Conservation (phyloP, 2,113 vertebrate genomes). For the Camelus dromedarius region DNA sequence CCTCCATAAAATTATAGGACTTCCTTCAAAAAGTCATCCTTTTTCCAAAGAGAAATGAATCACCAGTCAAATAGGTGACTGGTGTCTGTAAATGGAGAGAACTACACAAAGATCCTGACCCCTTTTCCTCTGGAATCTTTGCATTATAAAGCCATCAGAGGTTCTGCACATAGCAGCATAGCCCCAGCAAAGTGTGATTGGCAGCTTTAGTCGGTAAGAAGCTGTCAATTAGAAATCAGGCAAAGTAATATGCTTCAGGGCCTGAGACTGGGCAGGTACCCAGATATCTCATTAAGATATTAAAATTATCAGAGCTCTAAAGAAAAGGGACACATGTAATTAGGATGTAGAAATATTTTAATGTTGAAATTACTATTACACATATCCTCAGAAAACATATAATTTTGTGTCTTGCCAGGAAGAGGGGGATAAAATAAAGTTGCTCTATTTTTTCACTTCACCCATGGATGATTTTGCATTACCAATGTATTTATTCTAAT, state of each 20-base stretch:
- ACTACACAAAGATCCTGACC: background rate
- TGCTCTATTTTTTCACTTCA: background rate
- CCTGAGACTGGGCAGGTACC: background rate
- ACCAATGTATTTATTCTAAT: conserved; percentile 20
- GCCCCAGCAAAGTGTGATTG: background rate
- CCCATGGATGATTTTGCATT: background rate
- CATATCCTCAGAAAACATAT: background rate
- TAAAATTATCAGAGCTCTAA: background rate
- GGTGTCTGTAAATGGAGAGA: background rate
- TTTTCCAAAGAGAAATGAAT: conserved; percentile 10
- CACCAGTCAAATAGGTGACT: background rate
- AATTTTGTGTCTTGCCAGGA: background rate
- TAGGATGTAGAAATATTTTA: background rate
- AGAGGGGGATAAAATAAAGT: background rate
- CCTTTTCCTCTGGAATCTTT: background rate
- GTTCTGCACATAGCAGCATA: background rate
- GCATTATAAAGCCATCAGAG: background rate
- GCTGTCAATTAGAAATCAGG: background rate
- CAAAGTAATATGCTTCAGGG: background rate
- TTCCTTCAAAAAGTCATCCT: background rate
- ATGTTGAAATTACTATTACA: background rate
- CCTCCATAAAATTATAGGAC: background rate
- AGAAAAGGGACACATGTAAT: background rate
- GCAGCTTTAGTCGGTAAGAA: background rate
- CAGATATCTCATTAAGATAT: background rate